These are phyloP conservation scores for Anguilla japonica DNA, from an alignment of 2,113 vertebrate species.

Conservation along the genomic window DNA sequence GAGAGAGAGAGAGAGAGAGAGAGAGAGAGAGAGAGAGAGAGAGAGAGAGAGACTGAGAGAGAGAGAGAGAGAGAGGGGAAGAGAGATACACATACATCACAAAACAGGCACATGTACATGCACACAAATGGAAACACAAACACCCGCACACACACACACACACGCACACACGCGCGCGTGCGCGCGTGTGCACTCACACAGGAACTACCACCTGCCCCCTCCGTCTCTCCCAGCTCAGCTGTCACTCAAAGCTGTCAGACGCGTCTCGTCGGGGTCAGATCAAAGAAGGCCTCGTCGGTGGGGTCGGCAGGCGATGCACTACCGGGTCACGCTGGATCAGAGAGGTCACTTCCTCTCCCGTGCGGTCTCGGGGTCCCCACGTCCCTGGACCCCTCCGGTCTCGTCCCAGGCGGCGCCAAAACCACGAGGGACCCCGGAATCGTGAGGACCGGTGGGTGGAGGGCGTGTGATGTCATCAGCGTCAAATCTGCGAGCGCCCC, in stretches of 20 bases:
- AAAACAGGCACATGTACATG: slow-evolving; percentile 7
- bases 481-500: slow-evolving; percentile 21
- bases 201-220: slow-evolving; percentile 47
- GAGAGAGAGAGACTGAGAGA: background rate
- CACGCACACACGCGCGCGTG: background rate
- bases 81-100: background rate
- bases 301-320: slow-evolving; percentile 55
- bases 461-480: slow-evolving; percentile 57
- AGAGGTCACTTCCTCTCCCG: slow-evolving; percentile 64
- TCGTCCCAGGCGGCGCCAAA: slow-evolving; percentile 66
- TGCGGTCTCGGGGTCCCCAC: slow-evolving; percentile 52
- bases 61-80: too few relatives aligned
- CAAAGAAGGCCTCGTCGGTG: background rate
- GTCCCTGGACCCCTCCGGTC: slow-evolving; percentile 49
- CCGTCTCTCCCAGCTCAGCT: slow-evolving; percentile 27
- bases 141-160: slow-evolving; percentile 1
- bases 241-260: slow-evolving; percentile 60
- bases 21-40: too few relatives aligned
- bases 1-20: too few relatives aligned
- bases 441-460: too few relatives aligned
- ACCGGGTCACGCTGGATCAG: slow-evolving; percentile 67
- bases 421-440: slow-evolving; percentile 28
- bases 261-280: slow-evolving; percentile 37
- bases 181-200: slow-evolving; percentile 37
- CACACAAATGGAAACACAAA: background rate